phyloP scores from a whole-genome alignment of 2,888 invertebrate species.

The Cistogaster globosa region DNA sequence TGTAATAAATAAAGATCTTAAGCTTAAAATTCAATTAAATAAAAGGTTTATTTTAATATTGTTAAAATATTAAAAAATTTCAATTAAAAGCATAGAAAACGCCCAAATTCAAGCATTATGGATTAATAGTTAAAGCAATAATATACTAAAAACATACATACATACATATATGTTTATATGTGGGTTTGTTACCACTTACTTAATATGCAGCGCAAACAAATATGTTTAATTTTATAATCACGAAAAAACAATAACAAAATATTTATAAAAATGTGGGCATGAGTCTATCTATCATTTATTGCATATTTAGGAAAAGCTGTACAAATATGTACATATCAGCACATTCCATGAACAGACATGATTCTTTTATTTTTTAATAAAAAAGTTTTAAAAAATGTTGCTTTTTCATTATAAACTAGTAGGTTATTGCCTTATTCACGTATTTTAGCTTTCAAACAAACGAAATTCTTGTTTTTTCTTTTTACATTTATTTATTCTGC shows the following conservation, averaged over 20 bases:
- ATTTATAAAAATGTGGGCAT: constrained; percentile 33
- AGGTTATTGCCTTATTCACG: constrained; percentile 71
- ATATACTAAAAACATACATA: too few species aligned
- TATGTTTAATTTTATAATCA: constrained; percentile 31
- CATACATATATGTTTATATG: background rate
- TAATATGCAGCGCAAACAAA: constrained; percentile 51
- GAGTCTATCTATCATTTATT: constrained; percentile 14
- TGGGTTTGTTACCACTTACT: constrained; percentile 3
- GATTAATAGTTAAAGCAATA: background rate
- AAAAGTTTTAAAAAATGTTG: constrained; percentile 36
- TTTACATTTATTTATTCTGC: constrained; percentile 42
- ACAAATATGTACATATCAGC: background rate
- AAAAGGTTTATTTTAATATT: too few species aligned
- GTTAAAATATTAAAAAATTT: background rate
- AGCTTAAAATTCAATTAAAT: too few species aligned
- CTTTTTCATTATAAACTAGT: constrained; percentile 45
- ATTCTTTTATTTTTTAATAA: constrained; percentile 23
- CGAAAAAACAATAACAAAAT: background rate
- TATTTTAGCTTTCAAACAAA: constrained; percentile 43
- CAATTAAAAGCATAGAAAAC: constrained; percentile 21
- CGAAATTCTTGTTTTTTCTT: constrained; percentile 14
- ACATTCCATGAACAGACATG: constrained; percentile 25
- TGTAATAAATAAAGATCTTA: too few species aligned
- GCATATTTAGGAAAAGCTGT: background rate
- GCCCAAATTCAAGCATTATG: constrained; percentile 1